Percentiles rank a stretch among this genome's conserved stretches.
Evolutionary conservation across 1,140 invertebrate genomes (phyloP).

Genomic region (Drosophila bifasciata): DNA sequence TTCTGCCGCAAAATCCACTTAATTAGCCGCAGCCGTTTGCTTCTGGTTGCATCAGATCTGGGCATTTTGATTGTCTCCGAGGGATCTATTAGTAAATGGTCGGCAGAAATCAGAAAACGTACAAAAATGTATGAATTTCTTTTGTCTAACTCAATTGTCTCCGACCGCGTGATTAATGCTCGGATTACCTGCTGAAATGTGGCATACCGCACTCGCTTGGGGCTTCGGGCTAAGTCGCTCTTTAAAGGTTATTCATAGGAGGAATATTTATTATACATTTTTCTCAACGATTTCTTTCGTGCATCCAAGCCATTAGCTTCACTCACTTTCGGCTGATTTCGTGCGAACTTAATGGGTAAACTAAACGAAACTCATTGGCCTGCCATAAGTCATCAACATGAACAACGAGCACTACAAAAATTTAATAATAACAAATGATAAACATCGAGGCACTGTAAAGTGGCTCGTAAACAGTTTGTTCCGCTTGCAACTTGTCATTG

Average conservation of each 20-base stretch:
- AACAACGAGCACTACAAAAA: constrained; percentile 22
- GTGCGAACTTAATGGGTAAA: constrained; percentile 35
- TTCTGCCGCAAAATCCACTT: constrained; percentile 6
- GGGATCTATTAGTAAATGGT: constrained; percentile 24
- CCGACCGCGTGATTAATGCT: constrained; percentile 5
- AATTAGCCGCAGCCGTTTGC: constrained; percentile 33
- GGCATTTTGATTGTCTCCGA: constrained; percentile 8
- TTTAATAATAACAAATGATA: constrained; percentile 6
- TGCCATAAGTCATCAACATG: constrained; percentile 36
- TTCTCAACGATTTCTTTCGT: constrained; percentile 30
- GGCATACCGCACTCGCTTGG: too few relatives aligned
- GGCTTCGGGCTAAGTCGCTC: too few relatives aligned
- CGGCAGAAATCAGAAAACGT: constrained; percentile 5
- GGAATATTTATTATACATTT: constrained; percentile 15
- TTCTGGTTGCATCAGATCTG: constrained; percentile 18
- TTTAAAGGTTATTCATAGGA: neutral
- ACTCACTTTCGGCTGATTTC: constrained; percentile 19
- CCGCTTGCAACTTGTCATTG: constrained; percentile 29
- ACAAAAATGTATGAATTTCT: constrained; percentile 1
- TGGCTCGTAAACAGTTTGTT: constrained; percentile 25
- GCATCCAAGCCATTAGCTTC: constrained; percentile 14
- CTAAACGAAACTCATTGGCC: constrained; percentile 41
- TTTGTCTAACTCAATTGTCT: constrained; percentile 17
- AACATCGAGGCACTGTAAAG: constrained; percentile 12
- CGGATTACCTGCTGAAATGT: neutral